phyloP scores from a whole-genome alignment of 2,113 vertebrate genomes.

The Pluvianellus socialis region DNA sequence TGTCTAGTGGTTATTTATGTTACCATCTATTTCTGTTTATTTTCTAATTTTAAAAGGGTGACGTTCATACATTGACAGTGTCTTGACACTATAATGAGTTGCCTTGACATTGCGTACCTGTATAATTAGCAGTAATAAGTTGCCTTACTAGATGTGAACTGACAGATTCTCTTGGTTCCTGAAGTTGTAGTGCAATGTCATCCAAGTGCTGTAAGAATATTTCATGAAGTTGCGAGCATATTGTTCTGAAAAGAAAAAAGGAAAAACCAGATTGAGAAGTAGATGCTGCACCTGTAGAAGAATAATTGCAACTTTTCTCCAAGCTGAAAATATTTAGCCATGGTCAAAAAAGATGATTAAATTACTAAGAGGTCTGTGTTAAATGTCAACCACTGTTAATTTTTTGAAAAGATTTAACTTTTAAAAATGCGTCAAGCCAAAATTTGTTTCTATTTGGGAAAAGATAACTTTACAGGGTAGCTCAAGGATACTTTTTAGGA shows the following conservation, averaged over 20 bases:
- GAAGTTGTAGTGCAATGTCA: not conserved
- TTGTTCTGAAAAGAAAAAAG: not conserved
- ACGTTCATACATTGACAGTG: accelerated
- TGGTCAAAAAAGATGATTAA: not conserved
- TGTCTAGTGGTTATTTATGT: not conserved
- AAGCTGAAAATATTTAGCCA: not conserved
- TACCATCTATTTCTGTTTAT: not conserved
- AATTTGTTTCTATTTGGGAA: not conserved
- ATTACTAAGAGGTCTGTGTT: not conserved
- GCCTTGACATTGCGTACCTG: not conserved
- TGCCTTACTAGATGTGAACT: not conserved
- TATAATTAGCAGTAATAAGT: not conserved
- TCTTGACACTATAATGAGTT: not conserved
- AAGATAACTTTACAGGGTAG: not conserved
- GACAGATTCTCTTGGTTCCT: not conserved
- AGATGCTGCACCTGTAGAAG: not conserved
- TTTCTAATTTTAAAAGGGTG: not conserved
- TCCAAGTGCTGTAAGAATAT: not conserved
- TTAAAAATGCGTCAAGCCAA: not conserved
- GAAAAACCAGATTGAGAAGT: not conserved
- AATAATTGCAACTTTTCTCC: not conserved
- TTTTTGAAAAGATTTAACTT: not conserved
- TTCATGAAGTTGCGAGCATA: not conserved
- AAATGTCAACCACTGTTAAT: not conserved
- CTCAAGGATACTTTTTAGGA: not conserved